Percentiles rank a stretch among this genome's conserved stretches.
Evolutionary conservation across 2,113 vertebrate species (phyloP).

Genomic region (Amia ocellicauda): DNA sequence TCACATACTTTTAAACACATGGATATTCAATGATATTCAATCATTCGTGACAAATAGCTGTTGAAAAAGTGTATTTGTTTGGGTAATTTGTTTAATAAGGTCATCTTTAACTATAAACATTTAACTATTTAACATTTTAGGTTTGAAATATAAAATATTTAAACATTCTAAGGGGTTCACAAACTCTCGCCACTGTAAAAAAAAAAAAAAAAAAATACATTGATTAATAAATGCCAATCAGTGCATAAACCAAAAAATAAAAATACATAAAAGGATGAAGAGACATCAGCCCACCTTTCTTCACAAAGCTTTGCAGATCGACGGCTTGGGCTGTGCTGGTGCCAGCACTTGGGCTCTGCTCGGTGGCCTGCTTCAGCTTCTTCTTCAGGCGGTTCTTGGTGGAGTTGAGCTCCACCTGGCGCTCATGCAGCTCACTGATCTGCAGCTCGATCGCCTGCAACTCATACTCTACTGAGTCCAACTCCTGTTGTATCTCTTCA

Average conservation of each 20-base stretch:
- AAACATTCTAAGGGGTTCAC: too few species aligned
- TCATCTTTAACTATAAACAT: too few species aligned
- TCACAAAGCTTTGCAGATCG: constrained; percentile 68
- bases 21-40: too few species aligned
- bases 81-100: too few species aligned
- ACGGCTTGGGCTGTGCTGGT: constrained; percentile 51
- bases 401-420: constrained; percentile 72
- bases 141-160: too few species aligned
- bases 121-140: too few species aligned
- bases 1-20: too few species aligned
- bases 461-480: constrained; percentile 76
- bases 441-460: constrained; percentile 80
- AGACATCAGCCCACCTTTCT: constrained; percentile 61
- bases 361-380: constrained; percentile 66
- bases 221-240: too few species aligned
- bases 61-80: too few species aligned
- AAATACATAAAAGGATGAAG: background rate
- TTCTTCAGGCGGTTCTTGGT: constrained; percentile 68
- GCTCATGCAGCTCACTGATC: constrained; percentile 81
- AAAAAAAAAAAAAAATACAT: background rate
- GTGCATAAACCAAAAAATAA: too few species aligned
- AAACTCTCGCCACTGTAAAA: too few species aligned
- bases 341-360: constrained; percentile 38
- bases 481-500: constrained; percentile 72
- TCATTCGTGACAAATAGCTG: too few species aligned